Evolutionary conservation across 1,140 invertebrate species (phyloP), one percentile per base, ranked within the genome.

Genomic region (Akabosia matsudoensis): DNA sequence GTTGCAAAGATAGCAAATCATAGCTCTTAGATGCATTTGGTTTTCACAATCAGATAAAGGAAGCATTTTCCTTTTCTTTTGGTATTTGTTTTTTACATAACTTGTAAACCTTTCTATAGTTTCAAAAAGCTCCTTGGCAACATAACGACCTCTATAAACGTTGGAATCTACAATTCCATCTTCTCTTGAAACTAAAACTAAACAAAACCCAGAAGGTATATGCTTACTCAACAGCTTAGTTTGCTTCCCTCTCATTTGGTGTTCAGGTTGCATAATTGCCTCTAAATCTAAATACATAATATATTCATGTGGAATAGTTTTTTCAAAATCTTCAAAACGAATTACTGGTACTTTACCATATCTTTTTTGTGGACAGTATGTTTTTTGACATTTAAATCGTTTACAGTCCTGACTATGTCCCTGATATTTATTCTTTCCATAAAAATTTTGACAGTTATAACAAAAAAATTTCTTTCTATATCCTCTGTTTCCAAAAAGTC

Each of bases 261-360:
- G n/a, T n/a, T 70, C 54, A 45, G 33, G 1, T 13, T 18, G 10
- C 16, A 31, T 1, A 76, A 14, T n/a, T 0, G 22, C 3, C 26
- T 78, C 76, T 72, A 78, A 74, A 31, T 78, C 76, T 10, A 74
- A 73, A 34, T 70, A n/a, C 10, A 78, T 70, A 0, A 74, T 33
- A 51, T 75, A 56, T 0, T 73, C 70, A 7, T 51, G 37, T 54
- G 28, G 45, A 14, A 72, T 7, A 31, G 37, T 30, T 7, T 71
- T 28, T 30, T 33, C n/a, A 71, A 0, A 54, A 1, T 72, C 33
- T 31, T 31, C 34, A 54, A 70, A 76, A n/a, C 13, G 0, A 52
- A 76, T 0, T n/a, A n/a, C 16, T n/a, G n/a, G n/a, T 26, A 31
- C 37, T 30, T 54, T n/a, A 10, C 7, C 10, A 22, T 64, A 10